Percentiles rank a stretch among this genome's conserved stretches.
These are phyloP conservation scores for Perithous albicinctus DNA, from an alignment of 2,888 invertebrate species.

Conservation along the genomic window DNA sequence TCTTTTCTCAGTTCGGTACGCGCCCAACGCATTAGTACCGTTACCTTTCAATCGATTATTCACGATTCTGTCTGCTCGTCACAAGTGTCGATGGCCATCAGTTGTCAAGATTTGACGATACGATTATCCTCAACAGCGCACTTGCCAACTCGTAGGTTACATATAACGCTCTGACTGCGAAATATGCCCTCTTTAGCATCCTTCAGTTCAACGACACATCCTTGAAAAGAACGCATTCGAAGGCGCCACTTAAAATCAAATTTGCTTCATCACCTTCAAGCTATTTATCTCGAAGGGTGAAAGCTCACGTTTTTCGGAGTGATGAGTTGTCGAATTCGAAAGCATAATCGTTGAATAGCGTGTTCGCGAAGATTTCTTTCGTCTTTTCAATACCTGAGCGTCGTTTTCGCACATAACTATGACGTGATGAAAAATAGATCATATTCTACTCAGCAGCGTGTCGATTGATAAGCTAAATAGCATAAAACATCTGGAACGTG, in stretches of 20 bases:
- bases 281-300: slow-evolving; percentile 27
- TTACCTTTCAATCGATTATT: slow-evolving; percentile 10
- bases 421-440: slow-evolving; percentile 10
- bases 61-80: not conserved
- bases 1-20: no score
- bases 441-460: slow-evolving; percentile 7
- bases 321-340: slow-evolving; percentile 11
- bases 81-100: not conserved
- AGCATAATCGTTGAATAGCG: not conserved
- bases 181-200: not conserved
- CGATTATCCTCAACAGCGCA: not conserved
- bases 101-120: not conserved
- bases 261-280: slow-evolving; percentile 17
- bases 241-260: slow-evolving; percentile 15
- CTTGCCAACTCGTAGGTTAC: not conserved
- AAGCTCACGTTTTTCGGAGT: not conserved
- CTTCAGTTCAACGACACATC: slow-evolving; percentile 10
- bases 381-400: not conserved
- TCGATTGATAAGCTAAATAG: slow-evolving; percentile 24
- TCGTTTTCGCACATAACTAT: not conserved
- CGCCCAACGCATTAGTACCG: no score
- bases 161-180: not conserved
- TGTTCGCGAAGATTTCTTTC: slow-evolving; percentile 20
- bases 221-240: slow-evolving; percentile 1
- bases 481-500: not conserved